Base-by-base conservation (phyloP, 2,888 invertebrate genomes). In the Acanthococcus lagerstroemiae region DNA sequence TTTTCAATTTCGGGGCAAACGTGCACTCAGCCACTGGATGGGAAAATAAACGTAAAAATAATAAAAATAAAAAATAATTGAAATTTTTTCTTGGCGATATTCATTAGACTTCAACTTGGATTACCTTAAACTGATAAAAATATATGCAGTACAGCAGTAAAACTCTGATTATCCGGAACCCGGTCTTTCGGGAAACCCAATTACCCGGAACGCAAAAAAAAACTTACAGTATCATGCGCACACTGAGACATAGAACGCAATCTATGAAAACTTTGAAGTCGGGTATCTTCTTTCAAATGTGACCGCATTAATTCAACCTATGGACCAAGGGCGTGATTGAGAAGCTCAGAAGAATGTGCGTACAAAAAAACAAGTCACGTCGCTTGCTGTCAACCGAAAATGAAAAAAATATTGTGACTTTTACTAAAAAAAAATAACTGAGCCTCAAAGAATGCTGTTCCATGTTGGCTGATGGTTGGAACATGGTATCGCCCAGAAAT, bases 381-480 rank as follows among this genome's bases (percentile, higher is more conserved):
- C 37, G 37, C 37, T 30, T 30, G 37, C 37, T 30, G 37, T 30
- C 12, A 12, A 30, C 37, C 37, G 37, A 30, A 30, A 30, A 30
- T 30, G 37, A 30, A 30, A 30, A 57, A 57, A 30, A 37, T 57
- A 37, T 57, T 19, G 37, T 3, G 9, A 57, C 27, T 19, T 57
- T 57, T 37, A 19, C 27, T 19, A 57, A 57, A 30, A 30, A 26
- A n/a, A n/a, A n/a, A n/a, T n/a, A n/a, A 26, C 26, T 57, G 19
- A 30, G 27, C 26, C 21, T 57, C n/a, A 57, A 57, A 15, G 57
- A 57, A 25, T 57, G 57, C 19, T 57, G 57, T 57, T 57, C 24
- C 30, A 57, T 30, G 57, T 26, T 19, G n/a, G 57, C 37, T 57
- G 57, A 57, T 15, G 57, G 19, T 19, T 57, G 57, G 57, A 57